These are phyloP conservation scores for Dendrolimus pini DNA, from an alignment of 2,888 invertebrate species.

Conservation along the genomic window DNA sequence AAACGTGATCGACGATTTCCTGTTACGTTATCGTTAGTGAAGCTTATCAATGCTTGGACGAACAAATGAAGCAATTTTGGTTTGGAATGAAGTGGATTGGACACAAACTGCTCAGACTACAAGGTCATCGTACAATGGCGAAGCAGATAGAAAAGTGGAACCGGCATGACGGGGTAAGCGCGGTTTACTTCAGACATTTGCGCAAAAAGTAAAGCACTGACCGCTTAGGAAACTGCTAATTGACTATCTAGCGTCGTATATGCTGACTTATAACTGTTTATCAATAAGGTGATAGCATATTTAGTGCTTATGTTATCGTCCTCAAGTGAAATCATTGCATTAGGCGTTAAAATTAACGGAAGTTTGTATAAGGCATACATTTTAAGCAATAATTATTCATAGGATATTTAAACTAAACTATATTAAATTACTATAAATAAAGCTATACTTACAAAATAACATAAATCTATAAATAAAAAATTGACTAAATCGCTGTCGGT, in stretches of 20 bases:
- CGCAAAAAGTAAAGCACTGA: conserved; percentile 25
- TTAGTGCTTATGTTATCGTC: no score
- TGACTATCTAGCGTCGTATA: neutral
- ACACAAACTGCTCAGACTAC: neutral
- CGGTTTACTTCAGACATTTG: conserved; percentile 16
- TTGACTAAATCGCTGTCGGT: no score
- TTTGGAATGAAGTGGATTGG: neutral
- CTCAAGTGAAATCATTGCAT: no score
- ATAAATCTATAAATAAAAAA: no score
- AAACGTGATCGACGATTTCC: neutral
- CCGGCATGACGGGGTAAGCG: neutral
- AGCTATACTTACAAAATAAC: no score
- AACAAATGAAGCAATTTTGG: neutral
- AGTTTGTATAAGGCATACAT: no score
- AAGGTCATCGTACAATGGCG: neutral
- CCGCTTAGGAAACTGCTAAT: neutral
- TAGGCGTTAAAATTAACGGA: no score
- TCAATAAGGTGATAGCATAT: no score
- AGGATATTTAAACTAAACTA: no score
- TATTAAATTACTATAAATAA: no score
- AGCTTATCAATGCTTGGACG: neutral
- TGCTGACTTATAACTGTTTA: neutral
- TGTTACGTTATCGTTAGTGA: neutral
- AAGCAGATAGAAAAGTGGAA: neutral
- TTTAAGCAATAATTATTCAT: no score